phyloP scores from a whole-genome alignment of 2,113 vertebrate genomes.

The Crotalus helleri region DNA sequence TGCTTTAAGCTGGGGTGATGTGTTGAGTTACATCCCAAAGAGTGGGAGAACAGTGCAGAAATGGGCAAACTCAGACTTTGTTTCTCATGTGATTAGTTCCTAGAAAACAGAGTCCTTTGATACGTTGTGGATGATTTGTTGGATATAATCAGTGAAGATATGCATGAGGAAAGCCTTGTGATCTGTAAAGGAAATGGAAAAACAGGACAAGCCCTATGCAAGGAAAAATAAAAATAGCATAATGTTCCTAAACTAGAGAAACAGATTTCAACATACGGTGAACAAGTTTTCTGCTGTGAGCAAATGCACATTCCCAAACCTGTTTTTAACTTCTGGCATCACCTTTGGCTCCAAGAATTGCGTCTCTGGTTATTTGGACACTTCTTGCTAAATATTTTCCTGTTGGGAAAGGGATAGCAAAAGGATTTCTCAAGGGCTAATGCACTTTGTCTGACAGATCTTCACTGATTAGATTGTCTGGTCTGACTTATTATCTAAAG shows the following conservation, averaged over 20 bases:
- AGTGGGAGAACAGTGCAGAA: neutral
- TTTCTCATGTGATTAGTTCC: neutral
- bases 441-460: constrained; percentile 13
- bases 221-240: neutral
- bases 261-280: constrained; percentile 3
- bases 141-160: neutral
- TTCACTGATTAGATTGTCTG: constrained; percentile 48
- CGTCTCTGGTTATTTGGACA: constrained; percentile 35
- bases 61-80: neutral
- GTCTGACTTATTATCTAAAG: constrained; percentile 38
- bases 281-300: constrained; percentile 10
- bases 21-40: neutral
- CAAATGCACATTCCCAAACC: constrained; percentile 28
- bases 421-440: constrained; percentile 60
- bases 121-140: neutral
- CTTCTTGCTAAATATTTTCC: constrained; percentile 65
- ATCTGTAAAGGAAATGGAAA: constrained; percentile 7
- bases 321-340: constrained; percentile 20
- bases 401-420: constrained; percentile 55
- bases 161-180: neutral
- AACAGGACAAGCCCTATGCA: neutral
- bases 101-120: neutral
- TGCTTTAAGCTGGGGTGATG: neutral
- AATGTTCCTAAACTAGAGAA: constrained; percentile 24
- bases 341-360: constrained; percentile 25